phyloP scores from a whole-genome alignment of 2,888 invertebrate species.

The Drosophila kanekoi region DNA sequence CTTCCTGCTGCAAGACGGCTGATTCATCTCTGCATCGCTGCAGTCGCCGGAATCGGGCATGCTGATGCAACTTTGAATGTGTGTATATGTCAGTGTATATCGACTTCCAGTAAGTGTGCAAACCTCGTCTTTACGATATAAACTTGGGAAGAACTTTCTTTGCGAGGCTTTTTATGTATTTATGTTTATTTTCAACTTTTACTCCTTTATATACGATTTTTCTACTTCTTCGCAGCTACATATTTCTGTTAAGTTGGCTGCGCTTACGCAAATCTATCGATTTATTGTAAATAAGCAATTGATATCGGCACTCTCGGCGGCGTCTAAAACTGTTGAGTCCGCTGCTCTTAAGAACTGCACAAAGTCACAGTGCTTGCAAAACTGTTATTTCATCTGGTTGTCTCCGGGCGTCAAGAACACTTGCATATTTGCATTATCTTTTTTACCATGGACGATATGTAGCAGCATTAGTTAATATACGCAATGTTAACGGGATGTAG shows the following conservation, averaged over 20 bases:
- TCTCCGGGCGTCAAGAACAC: neutral
- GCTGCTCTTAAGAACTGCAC: conserved; percentile 20
- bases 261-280: conserved; percentile 60
- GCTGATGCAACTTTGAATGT: conserved; percentile 69
- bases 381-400: conserved; percentile 34
- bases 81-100: conserved; percentile 36
- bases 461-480: neutral
- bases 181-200: conserved; percentile 58
- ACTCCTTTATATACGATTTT: conserved; percentile 59
- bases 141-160: conserved; percentile 29
- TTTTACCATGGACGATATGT: neutral
- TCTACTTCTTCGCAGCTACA: conserved; percentile 61
- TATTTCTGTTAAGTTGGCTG: conserved; percentile 60
- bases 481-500: neutral
- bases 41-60: conserved; percentile 71
- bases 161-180: conserved; percentile 32
- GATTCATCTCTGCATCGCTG: conserved; percentile 70
- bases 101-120: conserved; percentile 43
- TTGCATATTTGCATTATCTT: neutral
- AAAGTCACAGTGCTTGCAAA: conserved; percentile 20
- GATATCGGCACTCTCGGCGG: conserved; percentile 35
- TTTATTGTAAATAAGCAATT: conserved; percentile 32
- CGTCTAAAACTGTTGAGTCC: conserved; percentile 50
- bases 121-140: conserved; percentile 23
- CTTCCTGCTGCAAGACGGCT: conserved; percentile 68